Percentiles rank a stretch among this genome's conserved stretches.
Conservation (phyloP, 2,113 vertebrate species). For the Gymnobelideus leadbeateri region DNA sequence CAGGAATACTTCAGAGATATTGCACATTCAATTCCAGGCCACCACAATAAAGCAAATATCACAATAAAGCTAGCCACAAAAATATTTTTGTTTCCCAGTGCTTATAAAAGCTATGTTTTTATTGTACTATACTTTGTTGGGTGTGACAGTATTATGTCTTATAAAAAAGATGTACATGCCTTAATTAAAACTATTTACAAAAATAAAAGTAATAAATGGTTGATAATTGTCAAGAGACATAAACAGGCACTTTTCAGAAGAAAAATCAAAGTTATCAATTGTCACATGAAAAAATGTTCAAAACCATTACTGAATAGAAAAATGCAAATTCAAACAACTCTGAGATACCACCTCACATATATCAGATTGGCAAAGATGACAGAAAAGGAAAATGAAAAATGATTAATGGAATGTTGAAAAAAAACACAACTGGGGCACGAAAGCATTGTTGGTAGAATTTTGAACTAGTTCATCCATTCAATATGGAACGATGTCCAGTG, state of each 20-base stretch:
- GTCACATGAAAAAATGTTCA: not conserved
- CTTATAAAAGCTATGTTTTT: too few relatives aligned
- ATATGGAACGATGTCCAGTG: not conserved
- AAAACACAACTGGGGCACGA: not conserved
- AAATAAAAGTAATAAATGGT: not conserved
- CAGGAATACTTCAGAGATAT: too few relatives aligned
- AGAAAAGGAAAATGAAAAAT: not conserved
- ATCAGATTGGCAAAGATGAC: not conserved
- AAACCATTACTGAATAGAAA: not conserved
- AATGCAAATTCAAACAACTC: not conserved
- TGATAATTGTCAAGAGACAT: not conserved
- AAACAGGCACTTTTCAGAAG: not conserved
- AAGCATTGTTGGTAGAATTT: not conserved
- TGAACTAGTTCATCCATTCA: not conserved
- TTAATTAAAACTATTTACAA: not conserved
- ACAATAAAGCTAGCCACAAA: too few relatives aligned
- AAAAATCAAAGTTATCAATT: not conserved
- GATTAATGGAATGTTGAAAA: not conserved
- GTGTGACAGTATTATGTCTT: too few relatives aligned
- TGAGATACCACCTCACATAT: not conserved
- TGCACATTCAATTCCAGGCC: too few relatives aligned
- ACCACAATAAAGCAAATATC: too few relatives aligned
- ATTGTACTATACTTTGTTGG: too few relatives aligned
- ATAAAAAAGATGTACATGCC: too few relatives aligned
- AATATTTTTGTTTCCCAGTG: too few relatives aligned